Conservation (phyloP, 2,888 invertebrate genomes). For the Polyploca ridens region DNA sequence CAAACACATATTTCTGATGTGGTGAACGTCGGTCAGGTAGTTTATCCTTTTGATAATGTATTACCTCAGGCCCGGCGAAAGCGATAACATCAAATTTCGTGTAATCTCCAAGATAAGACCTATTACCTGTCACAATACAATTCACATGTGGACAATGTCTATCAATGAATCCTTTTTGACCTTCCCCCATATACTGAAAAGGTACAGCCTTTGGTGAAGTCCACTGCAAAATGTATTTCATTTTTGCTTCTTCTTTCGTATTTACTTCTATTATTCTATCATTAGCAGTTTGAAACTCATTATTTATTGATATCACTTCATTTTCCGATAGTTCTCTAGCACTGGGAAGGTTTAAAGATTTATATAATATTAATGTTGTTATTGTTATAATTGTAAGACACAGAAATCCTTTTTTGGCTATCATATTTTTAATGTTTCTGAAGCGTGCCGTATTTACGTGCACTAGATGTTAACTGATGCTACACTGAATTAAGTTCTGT, state of each 20-base stretch:
- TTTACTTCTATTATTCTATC: neutral
- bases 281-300: neutral
- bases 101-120: constrained; percentile 38
- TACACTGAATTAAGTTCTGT: neutral
- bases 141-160: constrained; percentile 55
- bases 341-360: neutral
- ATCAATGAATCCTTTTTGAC: constrained; percentile 46
- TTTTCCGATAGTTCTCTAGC: neutral
- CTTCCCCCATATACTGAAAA: constrained; percentile 48
- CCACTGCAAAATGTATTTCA: constrained; percentile 63
- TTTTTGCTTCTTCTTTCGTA: neutral
- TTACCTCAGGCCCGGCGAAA: constrained; percentile 56
- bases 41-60: neutral
- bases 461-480: neutral
- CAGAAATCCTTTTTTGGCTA: neutral
- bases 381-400: constrained; percentile 1
- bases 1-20: constrained; percentile 58
- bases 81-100: constrained; percentile 56
- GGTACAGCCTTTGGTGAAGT: constrained; percentile 49
- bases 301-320: neutral
- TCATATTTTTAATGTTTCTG: neutral
- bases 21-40: constrained; percentile 46
- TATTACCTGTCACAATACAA: constrained; percentile 58
- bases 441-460: neutral
- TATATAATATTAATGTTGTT: neutral